Conservation (phyloP, 2,113 vertebrate species). For the Willisornis vidua region DNA sequence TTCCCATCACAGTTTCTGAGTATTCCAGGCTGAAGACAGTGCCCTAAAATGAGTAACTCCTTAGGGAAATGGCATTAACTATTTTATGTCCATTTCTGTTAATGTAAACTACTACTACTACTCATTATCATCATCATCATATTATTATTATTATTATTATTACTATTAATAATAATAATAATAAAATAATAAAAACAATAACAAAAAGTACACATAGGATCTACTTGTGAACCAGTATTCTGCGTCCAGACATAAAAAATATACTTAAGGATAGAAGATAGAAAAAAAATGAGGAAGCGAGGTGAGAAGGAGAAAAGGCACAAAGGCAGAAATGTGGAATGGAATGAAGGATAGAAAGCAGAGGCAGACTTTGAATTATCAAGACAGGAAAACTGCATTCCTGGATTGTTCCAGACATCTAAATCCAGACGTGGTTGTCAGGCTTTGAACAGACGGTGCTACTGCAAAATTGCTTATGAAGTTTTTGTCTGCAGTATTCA, state of each 20-base stretch:
- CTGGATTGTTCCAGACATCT: neutral
- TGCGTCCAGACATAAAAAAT: neutral
- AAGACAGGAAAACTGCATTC: neutral
- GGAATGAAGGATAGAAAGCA: neutral
- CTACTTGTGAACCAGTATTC: neutral
- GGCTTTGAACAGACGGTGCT: neutral
- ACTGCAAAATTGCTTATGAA: neutral
- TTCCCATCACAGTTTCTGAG: neutral
- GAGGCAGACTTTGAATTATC: neutral
- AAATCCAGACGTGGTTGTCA: neutral
- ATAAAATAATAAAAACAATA: neutral
- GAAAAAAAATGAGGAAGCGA: neutral
- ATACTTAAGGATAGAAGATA: neutral
- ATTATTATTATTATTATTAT: too few species aligned
- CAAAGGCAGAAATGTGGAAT: neutral
- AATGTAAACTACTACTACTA: neutral
- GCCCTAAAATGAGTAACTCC: neutral
- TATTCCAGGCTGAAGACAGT: neutral
- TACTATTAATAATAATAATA: neutral
- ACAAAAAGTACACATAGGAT: neutral
- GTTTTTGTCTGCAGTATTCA: neutral
- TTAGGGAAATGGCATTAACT: neutral
- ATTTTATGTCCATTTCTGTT: neutral
- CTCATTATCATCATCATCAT: too few species aligned
- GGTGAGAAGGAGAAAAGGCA: neutral